Percentiles rank a stretch among this genome's conserved stretches.
These are phyloP conservation scores for Copidosoma floridanum DNA, from an alignment of 1,140 invertebrate species.

Conservation along the genomic window DNA sequence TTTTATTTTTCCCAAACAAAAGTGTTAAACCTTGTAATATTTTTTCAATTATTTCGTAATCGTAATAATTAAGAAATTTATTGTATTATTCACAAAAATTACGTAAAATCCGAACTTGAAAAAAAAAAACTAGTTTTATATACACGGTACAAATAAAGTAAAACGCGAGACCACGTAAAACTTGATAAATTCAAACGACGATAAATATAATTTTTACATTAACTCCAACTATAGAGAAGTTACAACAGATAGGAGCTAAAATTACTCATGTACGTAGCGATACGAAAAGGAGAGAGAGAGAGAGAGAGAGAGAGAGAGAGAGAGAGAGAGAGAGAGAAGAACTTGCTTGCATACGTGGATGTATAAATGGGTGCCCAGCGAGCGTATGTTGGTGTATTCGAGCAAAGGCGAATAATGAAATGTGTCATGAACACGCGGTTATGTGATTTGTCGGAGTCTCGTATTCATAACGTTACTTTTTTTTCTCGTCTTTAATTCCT, in stretches of 20 bases:
- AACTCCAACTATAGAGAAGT: neutral
- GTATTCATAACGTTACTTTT: neutral
- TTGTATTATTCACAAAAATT: too few species aligned
- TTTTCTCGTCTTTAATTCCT: neutral
- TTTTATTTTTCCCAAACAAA: too few species aligned
- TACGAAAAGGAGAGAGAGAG: neutral
- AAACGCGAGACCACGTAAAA: too few species aligned
- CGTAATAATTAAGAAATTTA: too few species aligned
- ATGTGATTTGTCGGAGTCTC: neutral
- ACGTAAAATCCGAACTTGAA: too few species aligned
- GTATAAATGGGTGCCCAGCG: too few species aligned
- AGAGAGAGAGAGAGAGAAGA: constrained; percentile 12
- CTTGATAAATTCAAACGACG: too few species aligned
- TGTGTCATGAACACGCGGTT: constrained; percentile 8
- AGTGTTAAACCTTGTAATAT: too few species aligned
- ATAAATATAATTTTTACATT: constrained; percentile 1
- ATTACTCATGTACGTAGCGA: neutral
- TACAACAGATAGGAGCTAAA: neutral
- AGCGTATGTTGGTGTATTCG: neutral
- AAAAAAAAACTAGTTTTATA: too few species aligned
- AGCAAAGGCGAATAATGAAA: constrained; percentile 11
- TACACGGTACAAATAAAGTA: too few species aligned
- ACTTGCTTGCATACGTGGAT: too few species aligned
- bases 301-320: constrained; percentile 7
- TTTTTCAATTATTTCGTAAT: too few species aligned